Base-by-base conservation (phyloP, 2,888 invertebrate genomes). In the Drosophila stalkeri region DNA sequence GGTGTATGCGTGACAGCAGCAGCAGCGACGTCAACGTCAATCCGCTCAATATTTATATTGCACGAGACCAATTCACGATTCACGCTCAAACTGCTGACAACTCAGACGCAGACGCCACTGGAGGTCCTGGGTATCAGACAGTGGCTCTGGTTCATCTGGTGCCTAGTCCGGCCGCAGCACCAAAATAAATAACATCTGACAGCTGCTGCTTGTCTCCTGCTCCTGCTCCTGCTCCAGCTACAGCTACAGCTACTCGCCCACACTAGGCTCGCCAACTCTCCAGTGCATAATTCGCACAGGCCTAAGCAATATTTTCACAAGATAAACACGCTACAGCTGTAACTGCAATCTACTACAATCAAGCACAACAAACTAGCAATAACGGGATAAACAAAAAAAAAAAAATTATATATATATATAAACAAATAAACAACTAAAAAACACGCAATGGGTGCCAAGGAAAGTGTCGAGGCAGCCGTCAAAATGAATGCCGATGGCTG, bases 401-500 rank as follows among this genome's bases (percentile, higher is more conserved):
- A 43, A 44, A 44, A 14, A 23, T 27, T 6, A 27, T 27, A 27
- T 27, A 27, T 27, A 5, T 5, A 27, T 6, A 27, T 27, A 27
- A 1, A 27, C 27, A 27, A 27, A 27, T 59, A 70, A 72, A 72
- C 59, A 65, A 64, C 64, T 60, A 69, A 64, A 75, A 75, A 75
- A 68, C 66, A 69, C 75, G 72, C 72, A 73, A 96, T 96, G 96
- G 96, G 96, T 94, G 96, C 96, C 93, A 96, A 96, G 95, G 96
- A 96, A 93, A 96, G 96, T 94, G 96, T 96, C 93, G 96, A 96
- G 93, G 96, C 96, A 92, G 92, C 92, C 81, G 96, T 95, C 93
- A 96, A 96, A 95, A 95, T 96, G 94, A 96, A 96, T 94, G 95
- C 96, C 94, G 96, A 96, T 94, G 96, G 95, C 94, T 96, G 96